Conservation (phyloP, 2,797 vertebrate genomes). For the Rhabdomys pumilio region DNA sequence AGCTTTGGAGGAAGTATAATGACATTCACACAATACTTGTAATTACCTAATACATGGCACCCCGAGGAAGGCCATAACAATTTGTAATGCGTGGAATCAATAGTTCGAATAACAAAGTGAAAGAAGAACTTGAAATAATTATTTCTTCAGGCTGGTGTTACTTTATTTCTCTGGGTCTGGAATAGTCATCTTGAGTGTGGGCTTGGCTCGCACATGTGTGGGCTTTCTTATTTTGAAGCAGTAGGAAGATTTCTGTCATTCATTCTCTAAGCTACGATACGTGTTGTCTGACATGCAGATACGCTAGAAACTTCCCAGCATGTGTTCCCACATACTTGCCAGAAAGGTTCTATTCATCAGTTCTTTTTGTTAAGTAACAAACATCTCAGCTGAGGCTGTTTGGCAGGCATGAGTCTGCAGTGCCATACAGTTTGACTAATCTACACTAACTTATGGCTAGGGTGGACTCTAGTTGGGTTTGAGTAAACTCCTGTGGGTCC, state of each 20-base stretch:
- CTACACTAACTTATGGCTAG: background rate
- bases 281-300: background rate
- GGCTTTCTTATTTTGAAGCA: background rate
- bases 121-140: background rate
- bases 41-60: background rate
- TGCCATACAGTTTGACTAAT: background rate
- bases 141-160: constrained; percentile 2
- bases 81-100: constrained; percentile 6
- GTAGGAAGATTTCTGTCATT: background rate
- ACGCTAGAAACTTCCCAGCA: background rate
- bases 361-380: background rate
- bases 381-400: background rate
- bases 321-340: background rate
- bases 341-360: background rate
- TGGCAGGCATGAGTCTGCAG: background rate
- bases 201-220: background rate
- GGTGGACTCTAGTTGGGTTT: background rate
- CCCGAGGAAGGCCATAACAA: background rate
- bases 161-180: background rate
- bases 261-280: background rate
- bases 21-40: background rate
- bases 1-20: background rate
- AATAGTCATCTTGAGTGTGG: background rate
- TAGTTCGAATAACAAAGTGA: background rate
- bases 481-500: background rate